Base-by-base conservation (phyloP, 1,140 invertebrate genomes). In the Araneus ventricosus region DNA sequence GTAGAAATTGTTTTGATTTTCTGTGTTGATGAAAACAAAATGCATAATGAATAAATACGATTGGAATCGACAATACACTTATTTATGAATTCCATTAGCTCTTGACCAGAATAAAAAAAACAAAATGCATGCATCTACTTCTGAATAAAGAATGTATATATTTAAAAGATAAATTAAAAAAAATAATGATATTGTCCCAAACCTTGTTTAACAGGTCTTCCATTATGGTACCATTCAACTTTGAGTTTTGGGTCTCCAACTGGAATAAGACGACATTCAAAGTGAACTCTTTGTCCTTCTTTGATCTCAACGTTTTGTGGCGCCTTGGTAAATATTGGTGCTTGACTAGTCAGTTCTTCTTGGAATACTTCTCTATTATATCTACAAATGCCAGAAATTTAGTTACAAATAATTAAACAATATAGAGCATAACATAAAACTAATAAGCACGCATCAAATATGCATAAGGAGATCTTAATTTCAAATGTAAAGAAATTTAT, bases 201-300 rank as follows among this genome's bases (percentile, higher is more conserved):
- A 91, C 91, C 91, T 93, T 93, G 91, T 95, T 98, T 98, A 0
- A 99, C 96, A 1, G 98, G 97, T 94, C 97, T 96, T 94, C 98
- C 98, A 95, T 99, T 99, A 94, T 99, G 98, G 96, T 98, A 99
- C 99, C 99, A 99, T 96, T 99, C 98, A 0, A 99, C 98, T 95
- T 98, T 98, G 97, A 99, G 98, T 0, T 98, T 98, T 0, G 98
- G 97, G 96, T 99, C 99, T 63, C 98, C 99, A 34, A 99, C 98
- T 14, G 99, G 99, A 94, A 99, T 98, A 20, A 99, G 95, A 59
- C 98, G 97, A 94, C 98, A 99, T 95, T 99, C 99, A 95, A 99
- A 99, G 95, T 99, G 99, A 41, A 98, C 98, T 84, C 98, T 96
- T 95, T 99, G 98, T 30, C 98, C 98, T 96, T 99, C 99, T 95